Percentiles rank a stretch among this genome's conserved stretches.
Evolutionary conservation across 2,888 invertebrate genomes (phyloP).

Genomic region (Eilema depressum): DNA sequence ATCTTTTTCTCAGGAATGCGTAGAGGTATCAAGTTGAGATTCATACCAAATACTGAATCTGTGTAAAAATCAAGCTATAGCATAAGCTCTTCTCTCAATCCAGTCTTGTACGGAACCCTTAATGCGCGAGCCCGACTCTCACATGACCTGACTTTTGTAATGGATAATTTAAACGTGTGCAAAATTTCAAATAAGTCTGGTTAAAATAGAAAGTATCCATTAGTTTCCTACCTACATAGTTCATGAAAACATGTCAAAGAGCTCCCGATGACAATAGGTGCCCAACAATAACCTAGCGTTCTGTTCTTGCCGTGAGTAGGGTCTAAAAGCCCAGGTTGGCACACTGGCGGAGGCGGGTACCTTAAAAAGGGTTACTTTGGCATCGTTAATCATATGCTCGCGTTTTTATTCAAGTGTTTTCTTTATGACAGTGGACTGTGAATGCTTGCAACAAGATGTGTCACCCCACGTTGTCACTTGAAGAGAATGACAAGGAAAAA

Average conservation of each 20-base stretch:
- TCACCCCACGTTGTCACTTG: background rate
- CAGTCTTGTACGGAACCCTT: too few relatives aligned
- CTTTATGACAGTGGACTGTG: background rate
- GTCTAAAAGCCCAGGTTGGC: background rate
- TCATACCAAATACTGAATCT: too few relatives aligned
- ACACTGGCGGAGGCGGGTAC: background rate
- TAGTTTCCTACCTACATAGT: background rate
- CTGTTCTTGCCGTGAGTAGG: conserved; percentile 3
- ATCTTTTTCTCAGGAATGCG: too few relatives aligned
- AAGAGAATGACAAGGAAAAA: background rate
- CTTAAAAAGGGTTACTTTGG: background rate
- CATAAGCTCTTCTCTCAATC: too few relatives aligned
- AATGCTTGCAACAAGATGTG: background rate
- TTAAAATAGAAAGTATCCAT: background rate
- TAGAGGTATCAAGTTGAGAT: too few relatives aligned
- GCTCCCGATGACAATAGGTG: background rate
- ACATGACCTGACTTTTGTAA: too few relatives aligned
- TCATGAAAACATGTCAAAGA: background rate
- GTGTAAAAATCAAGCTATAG: too few relatives aligned
- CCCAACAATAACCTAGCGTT: background rate
- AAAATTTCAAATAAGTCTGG: background rate
- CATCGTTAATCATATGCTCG: background rate
- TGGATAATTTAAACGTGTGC: too few relatives aligned
- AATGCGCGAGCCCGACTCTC: too few relatives aligned
- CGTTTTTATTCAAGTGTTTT: background rate